Evolutionary conservation across 2,113 vertebrate species (phyloP), one percentile per base, ranked within the genome.

Genomic region (Thymallus thymallus): DNA sequence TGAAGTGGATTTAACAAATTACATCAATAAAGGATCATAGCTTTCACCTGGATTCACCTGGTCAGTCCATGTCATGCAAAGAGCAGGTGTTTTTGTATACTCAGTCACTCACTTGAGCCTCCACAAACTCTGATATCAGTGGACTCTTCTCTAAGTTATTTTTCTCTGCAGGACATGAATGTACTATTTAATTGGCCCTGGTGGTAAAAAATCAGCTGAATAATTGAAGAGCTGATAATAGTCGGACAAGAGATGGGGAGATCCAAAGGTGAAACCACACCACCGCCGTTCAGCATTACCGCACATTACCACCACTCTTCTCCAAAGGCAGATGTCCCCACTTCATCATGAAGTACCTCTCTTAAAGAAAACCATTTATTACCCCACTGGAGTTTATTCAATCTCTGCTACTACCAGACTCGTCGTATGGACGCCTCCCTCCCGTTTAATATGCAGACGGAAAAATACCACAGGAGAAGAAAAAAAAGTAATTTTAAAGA

Each of bases 201-300:
- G 91, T 92, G 88, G 91, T 93, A 93, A 94, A n/a, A 93, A 89
- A 92, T 87, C 87, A 84, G 81, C 80, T 94, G 85, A 93, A 94
- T 93, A 90, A 94, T 93, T 93, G 85, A 94, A 91, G 83, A 88
- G 83, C 69, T 87, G 85, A 91, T 92, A 89, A 91, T 92, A 90
- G 89, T 89, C 86, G 88, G 68, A 87, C 89, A 93, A 93, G 91
- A 85, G 90, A 91, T 85, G 85, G 72, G 89, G 86, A 88, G 90
- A 85, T 88, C 86, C 87, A 84, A 87, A 87, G 92, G 91, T 92
- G 90, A 92, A 90, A 91, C 92, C 90, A 77, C 91, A 87, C 83
- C 81, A 87, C 87, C 88, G 79, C 86, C 88, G 89, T 87, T 86
- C 88, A 84, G 80, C 87, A 78, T 84, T 79, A 89, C 87, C 87